Percentiles rank a stretch among this genome's conserved stretches.
phyloP scores from a whole-genome alignment of 2,888 invertebrate genomes.

The Lithophane leautieri region DNA sequence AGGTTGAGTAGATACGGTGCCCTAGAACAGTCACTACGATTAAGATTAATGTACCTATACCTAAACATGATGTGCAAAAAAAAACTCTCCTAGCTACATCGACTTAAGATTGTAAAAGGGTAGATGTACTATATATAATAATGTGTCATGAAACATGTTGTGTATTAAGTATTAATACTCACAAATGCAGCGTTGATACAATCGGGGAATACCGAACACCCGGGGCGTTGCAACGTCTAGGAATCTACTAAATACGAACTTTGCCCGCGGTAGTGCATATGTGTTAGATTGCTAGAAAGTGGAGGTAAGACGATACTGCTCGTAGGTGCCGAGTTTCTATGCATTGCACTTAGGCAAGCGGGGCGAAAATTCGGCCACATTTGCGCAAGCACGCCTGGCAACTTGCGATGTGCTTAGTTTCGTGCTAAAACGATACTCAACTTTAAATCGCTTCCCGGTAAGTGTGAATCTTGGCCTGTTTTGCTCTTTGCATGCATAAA shows the following conservation, averaged over 20 bases:
- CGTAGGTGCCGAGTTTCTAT: constrained; percentile 60
- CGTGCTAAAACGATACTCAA: constrained; percentile 76
- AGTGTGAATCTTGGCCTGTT: constrained; percentile 53
- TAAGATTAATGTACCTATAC: constrained; percentile 26
- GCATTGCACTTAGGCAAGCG: constrained; percentile 69
- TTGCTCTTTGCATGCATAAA: constrained; percentile 32
- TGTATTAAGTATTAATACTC: constrained; percentile 21
- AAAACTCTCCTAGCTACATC: not conserved
- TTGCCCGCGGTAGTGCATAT: constrained; percentile 38
- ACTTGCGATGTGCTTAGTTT: constrained; percentile 80
- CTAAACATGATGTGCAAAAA: constrained; percentile 8
- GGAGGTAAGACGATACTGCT: constrained; percentile 50
- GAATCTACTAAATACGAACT: constrained; percentile 50
- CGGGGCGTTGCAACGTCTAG: constrained; percentile 21
- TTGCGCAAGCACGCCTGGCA: constrained; percentile 78
- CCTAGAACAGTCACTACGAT: constrained; percentile 13
- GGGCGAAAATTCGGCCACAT: constrained; percentile 76
- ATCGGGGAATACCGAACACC: constrained; percentile 43
- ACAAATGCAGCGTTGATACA: constrained; percentile 27
- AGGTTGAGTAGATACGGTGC: constrained; percentile 7
- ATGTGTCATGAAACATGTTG: too few species aligned
- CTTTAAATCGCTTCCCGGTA: constrained; percentile 70
- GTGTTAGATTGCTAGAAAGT: constrained; percentile 61
- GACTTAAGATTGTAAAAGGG: not conserved
- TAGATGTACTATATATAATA: too few species aligned